Percentiles rank a stretch among this genome's conserved stretches.
Conservation (phyloP, 2,888 invertebrate species). For the Drosophila peninsularis region DNA sequence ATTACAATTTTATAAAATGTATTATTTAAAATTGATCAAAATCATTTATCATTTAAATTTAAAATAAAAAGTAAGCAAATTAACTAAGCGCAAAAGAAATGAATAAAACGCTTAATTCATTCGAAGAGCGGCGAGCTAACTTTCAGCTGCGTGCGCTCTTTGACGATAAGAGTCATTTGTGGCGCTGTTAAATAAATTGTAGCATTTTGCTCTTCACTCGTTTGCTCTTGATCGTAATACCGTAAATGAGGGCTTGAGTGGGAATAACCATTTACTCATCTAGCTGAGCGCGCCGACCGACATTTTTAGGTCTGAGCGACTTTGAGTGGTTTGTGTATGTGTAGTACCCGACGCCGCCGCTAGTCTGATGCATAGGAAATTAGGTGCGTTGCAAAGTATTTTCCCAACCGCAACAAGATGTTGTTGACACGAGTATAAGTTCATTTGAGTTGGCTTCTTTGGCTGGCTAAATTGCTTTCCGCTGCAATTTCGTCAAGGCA, state of each 20-base stretch:
- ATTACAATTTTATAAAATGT: background rate
- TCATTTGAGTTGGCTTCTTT: slow-evolving; percentile 4
- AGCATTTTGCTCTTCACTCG: background rate
- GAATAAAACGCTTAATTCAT: background rate
- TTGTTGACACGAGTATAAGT: slow-evolving; percentile 29
- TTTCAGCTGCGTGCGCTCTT: slow-evolving; percentile 33
- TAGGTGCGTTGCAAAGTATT: slow-evolving; percentile 30
- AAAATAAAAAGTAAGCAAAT: background rate
- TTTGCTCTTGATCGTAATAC: slow-evolving; percentile 45
- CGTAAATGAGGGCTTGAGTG: slow-evolving; percentile 28
- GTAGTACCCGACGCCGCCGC: slow-evolving; percentile 32
- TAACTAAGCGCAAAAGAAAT: background rate
- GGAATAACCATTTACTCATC: slow-evolving; percentile 2
- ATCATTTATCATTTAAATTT: too few species aligned
- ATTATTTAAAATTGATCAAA: background rate
- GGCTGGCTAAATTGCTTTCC: background rate
- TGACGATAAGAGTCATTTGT: slow-evolving; percentile 1
- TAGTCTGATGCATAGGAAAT: slow-evolving; percentile 17
- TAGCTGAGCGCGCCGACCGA: slow-evolving; percentile 5
- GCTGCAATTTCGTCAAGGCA: background rate
- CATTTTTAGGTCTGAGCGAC: slow-evolving; percentile 21
- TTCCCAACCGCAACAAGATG: slow-evolving; percentile 24
- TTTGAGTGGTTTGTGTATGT: slow-evolving; percentile 18
- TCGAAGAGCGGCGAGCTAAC: slow-evolving; percentile 20
- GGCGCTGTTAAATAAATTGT: slow-evolving; percentile 2